Conservation (phyloP, 2,888 invertebrate genomes). For the Noctua comes region DNA sequence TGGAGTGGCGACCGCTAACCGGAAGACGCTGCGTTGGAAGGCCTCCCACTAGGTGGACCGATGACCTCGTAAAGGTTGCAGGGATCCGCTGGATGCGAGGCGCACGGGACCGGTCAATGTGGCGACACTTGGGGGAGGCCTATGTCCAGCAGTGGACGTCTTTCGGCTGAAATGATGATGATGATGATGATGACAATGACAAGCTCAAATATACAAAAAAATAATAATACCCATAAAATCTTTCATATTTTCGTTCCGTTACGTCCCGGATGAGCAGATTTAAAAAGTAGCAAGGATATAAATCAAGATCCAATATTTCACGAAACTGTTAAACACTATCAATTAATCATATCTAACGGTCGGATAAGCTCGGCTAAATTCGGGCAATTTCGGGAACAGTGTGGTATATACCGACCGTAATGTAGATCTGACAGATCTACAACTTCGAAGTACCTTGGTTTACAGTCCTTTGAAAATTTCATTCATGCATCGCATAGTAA, state of each 20-base stretch:
- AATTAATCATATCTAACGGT: constrained; percentile 58
- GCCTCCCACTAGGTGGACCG: too few relatives aligned
- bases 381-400: constrained; percentile 36
- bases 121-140: too few relatives aligned
- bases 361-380: constrained; percentile 36
- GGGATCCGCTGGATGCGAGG: too few relatives aligned
- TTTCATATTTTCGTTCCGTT: constrained; percentile 6
- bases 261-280: constrained; percentile 9
- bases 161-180: too few relatives aligned
- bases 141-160: too few relatives aligned
- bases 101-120: too few relatives aligned
- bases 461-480: neutral
- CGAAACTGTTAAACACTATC: constrained; percentile 56
- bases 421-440: constrained; percentile 69
- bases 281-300: constrained; percentile 41
- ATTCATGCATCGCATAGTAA: neutral
- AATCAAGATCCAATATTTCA: constrained; percentile 60
- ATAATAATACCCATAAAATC: constrained; percentile 1
- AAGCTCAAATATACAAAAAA: neutral
- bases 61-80: too few relatives aligned
- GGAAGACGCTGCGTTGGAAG: too few relatives aligned
- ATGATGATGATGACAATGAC: too few relatives aligned
- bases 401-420: constrained; percentile 60
- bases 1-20: too few relatives aligned
- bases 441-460: constrained; percentile 51